These are phyloP conservation scores for Sebastiscus albofasciatus DNA, from an alignment of 2,797 vertebrate genomes.

Conservation along the genomic window DNA sequence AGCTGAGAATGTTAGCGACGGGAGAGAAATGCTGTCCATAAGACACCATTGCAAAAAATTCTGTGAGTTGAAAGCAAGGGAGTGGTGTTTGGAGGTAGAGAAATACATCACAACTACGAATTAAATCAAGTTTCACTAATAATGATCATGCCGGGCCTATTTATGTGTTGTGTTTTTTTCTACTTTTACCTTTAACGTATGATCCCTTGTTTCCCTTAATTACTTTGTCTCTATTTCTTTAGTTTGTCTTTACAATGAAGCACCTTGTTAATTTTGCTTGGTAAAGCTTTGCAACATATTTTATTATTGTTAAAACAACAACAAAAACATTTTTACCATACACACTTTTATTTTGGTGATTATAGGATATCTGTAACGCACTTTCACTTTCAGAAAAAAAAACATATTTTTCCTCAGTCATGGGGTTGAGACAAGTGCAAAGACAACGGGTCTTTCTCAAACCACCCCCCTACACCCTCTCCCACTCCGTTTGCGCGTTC, in stretches of 20 bases:
- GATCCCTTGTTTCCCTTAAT: neutral
- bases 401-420: too few relatives aligned
- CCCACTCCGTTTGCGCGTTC: too few relatives aligned
- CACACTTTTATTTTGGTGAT: neutral
- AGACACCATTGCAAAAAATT: accelerated
- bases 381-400: too few relatives aligned
- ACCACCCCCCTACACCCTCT: too few relatives aligned
- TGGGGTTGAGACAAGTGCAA: too few relatives aligned
- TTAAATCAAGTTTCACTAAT: neutral
- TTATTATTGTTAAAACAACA: neutral
- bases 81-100: neutral
- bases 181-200: neutral
- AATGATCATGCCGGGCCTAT: neutral
- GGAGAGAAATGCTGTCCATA: neutral
- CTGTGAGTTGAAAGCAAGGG: neutral
- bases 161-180: neutral
- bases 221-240: neutral
- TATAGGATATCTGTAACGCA: neutral
- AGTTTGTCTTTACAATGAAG: neutral
- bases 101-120: neutral
- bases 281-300: neutral
- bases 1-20: neutral
- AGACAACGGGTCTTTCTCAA: too few relatives aligned
- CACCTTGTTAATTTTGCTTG: neutral
- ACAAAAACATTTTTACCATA: neutral